Percentiles rank a stretch among this genome's conserved stretches.
Evolutionary conservation across 64 coral and sea anemone species (phyloP).

Genomic region (Orbicella faveolata): DNA sequence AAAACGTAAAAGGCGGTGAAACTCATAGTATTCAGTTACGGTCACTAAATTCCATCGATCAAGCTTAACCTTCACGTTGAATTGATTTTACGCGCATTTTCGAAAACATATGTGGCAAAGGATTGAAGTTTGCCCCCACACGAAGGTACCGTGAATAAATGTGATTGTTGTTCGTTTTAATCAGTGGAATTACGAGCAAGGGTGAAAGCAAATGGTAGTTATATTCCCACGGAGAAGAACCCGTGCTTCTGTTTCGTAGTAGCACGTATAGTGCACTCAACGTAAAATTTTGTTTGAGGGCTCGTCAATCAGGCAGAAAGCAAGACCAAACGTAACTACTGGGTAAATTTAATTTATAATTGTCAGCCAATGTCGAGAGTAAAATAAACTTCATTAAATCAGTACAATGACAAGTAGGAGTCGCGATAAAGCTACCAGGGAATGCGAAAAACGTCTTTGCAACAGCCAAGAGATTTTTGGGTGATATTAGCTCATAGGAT

Average conservation of each 20-base stretch:
- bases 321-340: background rate
- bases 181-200: background rate
- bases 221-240: background rate
- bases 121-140: conserved; percentile 4
- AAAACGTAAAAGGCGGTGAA: background rate
- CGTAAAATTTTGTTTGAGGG: background rate
- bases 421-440: background rate
- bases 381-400: conserved; percentile 38
- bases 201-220: background rate
- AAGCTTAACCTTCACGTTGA: background rate
- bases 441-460: background rate
- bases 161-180: conserved; percentile 2
- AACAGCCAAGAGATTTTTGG: background rate
- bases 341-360: conserved; percentile 41
- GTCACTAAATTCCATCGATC: background rate
- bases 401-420: background rate
- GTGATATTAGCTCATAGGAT: conserved; percentile 1
- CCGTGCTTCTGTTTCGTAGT: background rate
- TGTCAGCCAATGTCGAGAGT: conserved; percentile 33
- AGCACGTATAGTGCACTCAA: background rate
- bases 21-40: background rate
- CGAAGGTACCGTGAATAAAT: conserved; percentile 15
- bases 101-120: conserved; percentile 7
- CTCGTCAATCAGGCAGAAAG: conserved; percentile 1
- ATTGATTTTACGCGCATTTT: background rate